phyloP scores from a whole-genome alignment of 92 coral and sea anemone species.

The Pocillopora grandis region DNA sequence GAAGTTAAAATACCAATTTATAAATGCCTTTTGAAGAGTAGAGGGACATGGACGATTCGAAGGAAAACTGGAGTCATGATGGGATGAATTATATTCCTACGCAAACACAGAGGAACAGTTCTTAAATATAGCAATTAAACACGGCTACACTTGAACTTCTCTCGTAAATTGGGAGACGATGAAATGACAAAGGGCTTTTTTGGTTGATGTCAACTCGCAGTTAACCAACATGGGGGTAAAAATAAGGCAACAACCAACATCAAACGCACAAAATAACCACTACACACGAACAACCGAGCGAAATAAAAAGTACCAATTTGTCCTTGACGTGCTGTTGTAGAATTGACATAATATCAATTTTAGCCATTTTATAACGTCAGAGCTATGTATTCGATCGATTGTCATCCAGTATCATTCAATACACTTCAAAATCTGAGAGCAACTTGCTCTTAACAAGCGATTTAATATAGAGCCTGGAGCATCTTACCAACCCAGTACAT shows the following conservation, averaged over 20 bases:
- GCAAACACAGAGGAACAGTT: neutral
- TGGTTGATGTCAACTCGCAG: neutral
- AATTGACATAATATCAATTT: slow-evolving; percentile 49
- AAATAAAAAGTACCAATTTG: slow-evolving; percentile 38
- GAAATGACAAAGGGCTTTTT: neutral
- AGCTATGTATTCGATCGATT: neutral
- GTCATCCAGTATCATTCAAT: neutral
- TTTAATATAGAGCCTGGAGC: neutral
- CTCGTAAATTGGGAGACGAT: neutral
- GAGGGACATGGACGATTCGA: neutral
- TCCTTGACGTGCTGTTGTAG: slow-evolving; percentile 43
- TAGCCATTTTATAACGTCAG: slow-evolving; percentile 35
- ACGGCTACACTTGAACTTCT: neutral
- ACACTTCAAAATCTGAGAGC: no score
- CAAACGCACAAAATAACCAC: no score
- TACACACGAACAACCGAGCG: neutral
- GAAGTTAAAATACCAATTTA: neutral
- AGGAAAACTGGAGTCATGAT: neutral
- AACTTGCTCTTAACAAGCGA: neutral
- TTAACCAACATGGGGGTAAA: neutral
- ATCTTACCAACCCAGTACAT: neutral
- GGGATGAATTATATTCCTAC: no score
- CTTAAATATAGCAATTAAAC: neutral
- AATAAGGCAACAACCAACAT: neutral
- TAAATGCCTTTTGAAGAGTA: neutral